phyloP scores from a whole-genome alignment of 1,140 invertebrate species.

The Monochamus saltuarius region DNA sequence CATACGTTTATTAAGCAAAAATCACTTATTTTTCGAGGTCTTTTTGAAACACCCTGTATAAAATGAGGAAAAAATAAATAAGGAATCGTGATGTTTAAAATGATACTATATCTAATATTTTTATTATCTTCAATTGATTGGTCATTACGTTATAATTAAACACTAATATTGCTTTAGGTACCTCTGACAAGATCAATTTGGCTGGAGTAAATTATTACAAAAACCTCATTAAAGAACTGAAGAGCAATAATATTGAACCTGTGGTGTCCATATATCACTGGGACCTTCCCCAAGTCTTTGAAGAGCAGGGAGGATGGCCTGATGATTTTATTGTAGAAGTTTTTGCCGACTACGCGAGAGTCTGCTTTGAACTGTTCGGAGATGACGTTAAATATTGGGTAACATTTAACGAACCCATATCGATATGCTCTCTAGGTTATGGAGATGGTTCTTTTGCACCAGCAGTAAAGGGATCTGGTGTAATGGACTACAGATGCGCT shows the following conservation, averaged over 20 bases:
- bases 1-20: too few species aligned
- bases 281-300: slow-evolving; percentile 62
- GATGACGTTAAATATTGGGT: slow-evolving; percentile 25
- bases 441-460: slow-evolving; percentile 34
- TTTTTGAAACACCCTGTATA: too few species aligned
- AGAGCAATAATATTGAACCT: slow-evolving; percentile 57
- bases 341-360: slow-evolving; percentile 52
- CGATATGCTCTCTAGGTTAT: not conserved
- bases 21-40: too few species aligned
- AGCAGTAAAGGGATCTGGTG: slow-evolving; percentile 54
- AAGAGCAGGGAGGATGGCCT: slow-evolving; percentile 66
- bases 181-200: too few species aligned
- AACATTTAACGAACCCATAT: slow-evolving; percentile 55
- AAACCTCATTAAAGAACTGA: not conserved
- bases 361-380: slow-evolving; percentile 25
- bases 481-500: slow-evolving; percentile 58
- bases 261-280: slow-evolving; percentile 55
- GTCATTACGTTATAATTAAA: too few species aligned
- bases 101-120: too few species aligned
- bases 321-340: slow-evolving; percentile 60
- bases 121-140: too few species aligned
- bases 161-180: too few species aligned
- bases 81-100: too few species aligned
- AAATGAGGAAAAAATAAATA: too few species aligned
- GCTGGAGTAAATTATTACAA: too few species aligned